Evolutionary conservation across 2,888 invertebrate genomes (phyloP), one percentile per base, ranked within the genome.

Genomic region (Toxonevra muliebris): DNA sequence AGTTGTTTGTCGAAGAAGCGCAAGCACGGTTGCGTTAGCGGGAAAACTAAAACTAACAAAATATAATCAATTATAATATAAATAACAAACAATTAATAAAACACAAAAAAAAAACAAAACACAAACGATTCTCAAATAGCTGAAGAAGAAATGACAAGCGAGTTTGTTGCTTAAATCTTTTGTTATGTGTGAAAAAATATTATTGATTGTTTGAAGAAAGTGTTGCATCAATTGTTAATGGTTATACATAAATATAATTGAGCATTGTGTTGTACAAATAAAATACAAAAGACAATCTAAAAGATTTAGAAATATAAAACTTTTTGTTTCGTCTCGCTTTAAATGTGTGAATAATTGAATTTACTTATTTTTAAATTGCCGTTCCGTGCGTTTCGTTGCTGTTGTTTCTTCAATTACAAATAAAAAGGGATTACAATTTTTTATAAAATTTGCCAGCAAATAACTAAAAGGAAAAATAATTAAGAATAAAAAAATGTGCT

Each of bases 371-470:
- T 30, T 30, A 30, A 30, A 30, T 30, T 30, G 30, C 7, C 7
- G 30, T 30, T 30, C n/a, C n/a, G n/a, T n/a, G n/a, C n/a, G n/a
- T n/a, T 45, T 45, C 13, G 9, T n/a, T 48, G 1, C 15, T 15
- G 15, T 48, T 48, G 48, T 8, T 8, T 15, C 15, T 13, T 7
- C 15, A 15, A 10, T 8, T 5, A 13, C n/a, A 48, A 58, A 59
- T 15, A 61, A 67, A n/a, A 68, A 65, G 48, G 65, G 53, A 67
- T 63, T 19, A 59, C 12, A 40, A 19, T 58, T 53, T 63, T 69
- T 61, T 68, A 64, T 61, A 40, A 59, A 58, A 64, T 52, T 17
- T 66, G 68, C 55, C 12, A 40, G 57, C 64, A 73, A 69, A 71
- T 65, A 70, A 73, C 71, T 66, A 57, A 68, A 53, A 63, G 10